Evolutionary conservation across 2,113 vertebrate species (phyloP).

Genomic region (Dromiciops gliroides): DNA sequence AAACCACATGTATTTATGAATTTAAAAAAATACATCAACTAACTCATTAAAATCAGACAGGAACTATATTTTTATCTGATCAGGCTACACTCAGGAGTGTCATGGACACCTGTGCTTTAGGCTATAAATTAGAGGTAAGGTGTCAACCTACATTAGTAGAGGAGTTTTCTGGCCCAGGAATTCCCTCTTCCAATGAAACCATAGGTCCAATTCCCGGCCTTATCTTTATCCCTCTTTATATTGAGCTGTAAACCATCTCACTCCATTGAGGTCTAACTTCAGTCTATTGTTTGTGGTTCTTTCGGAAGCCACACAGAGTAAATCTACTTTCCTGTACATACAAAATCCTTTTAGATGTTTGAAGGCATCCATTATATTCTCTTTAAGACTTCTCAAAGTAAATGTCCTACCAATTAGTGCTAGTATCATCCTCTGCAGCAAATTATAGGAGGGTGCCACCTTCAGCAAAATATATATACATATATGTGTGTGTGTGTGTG

Average conservation of each 20-base stretch:
- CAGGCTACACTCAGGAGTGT: neutral
- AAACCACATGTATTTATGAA: neutral
- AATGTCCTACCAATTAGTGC: neutral
- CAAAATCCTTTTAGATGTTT: neutral
- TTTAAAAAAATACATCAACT: neutral
- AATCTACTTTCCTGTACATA: neutral
- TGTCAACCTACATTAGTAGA: neutral
- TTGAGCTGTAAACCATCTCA: neutral
- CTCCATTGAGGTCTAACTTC: neutral
- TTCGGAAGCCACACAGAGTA: neutral
- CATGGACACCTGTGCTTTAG: neutral
- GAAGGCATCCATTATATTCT: neutral
- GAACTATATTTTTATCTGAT: neutral
- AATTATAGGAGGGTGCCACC: neutral
- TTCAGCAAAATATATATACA: neutral
- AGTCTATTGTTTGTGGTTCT: neutral
- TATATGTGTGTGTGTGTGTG: no score
- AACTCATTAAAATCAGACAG: neutral
- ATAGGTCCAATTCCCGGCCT: neutral
- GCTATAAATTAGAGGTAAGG: neutral
- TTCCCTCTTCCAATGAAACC: neutral
- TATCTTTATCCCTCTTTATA: neutral
- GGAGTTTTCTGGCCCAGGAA: neutral
- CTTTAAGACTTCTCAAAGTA: neutral
- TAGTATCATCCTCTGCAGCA: neutral